A percentile compares a stretch with the other conserved stretches of the same genome.
Evolutionary conservation across 2,888 invertebrate species (phyloP).

Genomic region (Penaeus monodon): DNA sequence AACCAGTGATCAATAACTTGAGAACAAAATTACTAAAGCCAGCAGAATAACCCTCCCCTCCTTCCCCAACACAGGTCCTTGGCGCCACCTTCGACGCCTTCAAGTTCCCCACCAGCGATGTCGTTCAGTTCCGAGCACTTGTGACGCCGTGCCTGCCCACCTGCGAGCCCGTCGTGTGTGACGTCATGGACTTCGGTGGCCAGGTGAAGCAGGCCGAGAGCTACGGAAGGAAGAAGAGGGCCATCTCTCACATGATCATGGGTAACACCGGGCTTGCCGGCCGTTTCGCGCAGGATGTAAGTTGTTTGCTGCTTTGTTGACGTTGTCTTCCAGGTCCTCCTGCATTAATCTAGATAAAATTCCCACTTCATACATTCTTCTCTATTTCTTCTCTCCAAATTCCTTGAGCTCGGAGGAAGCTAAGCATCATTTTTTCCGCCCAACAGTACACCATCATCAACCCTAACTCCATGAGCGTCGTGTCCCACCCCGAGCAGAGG

Average conservation of each 20-base stretch:
- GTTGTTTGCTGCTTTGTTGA: neutral
- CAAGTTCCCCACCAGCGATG: slow-evolving; percentile 95
- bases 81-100: slow-evolving; percentile 94
- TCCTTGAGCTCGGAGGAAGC: too few relatives aligned
- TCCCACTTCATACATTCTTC: too few relatives aligned
- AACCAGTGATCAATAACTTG: too few relatives aligned
- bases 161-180: slow-evolving; percentile 92
- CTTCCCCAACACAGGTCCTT: slow-evolving; percentile 76
- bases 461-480: slow-evolving; percentile 49
- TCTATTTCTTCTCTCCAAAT: too few relatives aligned
- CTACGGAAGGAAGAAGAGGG: slow-evolving; percentile 83
- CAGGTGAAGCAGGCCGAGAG: slow-evolving; percentile 86
- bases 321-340: neutral
- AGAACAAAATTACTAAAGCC: too few relatives aligned
- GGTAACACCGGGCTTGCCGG: slow-evolving; percentile 68
- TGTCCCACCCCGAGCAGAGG: slow-evolving; percentile 60
- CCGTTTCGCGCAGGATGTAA: too few relatives aligned
- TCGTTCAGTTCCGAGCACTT: slow-evolving; percentile 94
- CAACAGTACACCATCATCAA: slow-evolving; percentile 45
- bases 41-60: neutral
- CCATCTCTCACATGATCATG: slow-evolving; percentile 68
- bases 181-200: slow-evolving; percentile 85
- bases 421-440: neutral
- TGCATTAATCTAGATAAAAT: neutral
- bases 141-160: slow-evolving; percentile 94